Evolutionary conservation across 2,888 invertebrate species (phyloP).

Genomic region (Subacronicta megacephala): DNA sequence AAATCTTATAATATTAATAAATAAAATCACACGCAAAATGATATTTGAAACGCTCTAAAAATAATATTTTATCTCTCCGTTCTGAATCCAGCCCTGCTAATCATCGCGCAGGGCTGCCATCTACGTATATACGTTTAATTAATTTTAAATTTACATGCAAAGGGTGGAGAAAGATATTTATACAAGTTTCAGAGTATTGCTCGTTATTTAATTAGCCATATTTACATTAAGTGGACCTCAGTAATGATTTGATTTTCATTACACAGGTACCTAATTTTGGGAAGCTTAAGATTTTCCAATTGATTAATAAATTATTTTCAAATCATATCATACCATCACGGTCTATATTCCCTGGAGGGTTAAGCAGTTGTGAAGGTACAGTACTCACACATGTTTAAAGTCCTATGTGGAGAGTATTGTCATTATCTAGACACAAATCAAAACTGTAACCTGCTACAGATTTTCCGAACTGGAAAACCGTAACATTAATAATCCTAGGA

Average conservation of each 20-base stretch:
- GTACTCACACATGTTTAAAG: no score
- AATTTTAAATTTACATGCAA: constrained; percentile 63
- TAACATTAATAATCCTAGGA: no score
- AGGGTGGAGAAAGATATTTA: constrained; percentile 59
- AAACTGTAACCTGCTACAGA: no score
- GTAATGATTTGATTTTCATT: constrained; percentile 37
- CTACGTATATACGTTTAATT: constrained; percentile 62
- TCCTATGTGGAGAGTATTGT: no score
- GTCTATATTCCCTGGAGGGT: no score
- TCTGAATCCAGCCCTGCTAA: constrained; percentile 60
- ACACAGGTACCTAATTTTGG: constrained; percentile 27
- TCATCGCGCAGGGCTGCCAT: constrained; percentile 62
- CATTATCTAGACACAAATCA: no score
- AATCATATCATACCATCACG: neutral
- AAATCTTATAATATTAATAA: no score
- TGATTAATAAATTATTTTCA: neutral
- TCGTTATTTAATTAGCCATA: constrained; percentile 51
- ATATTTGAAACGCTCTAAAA: neutral
- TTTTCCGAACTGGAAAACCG: no score
- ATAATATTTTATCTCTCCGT: neutral
- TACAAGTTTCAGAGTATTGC: constrained; percentile 34
- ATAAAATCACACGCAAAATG: no score
- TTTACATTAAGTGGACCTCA: constrained; percentile 33
- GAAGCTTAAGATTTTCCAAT: constrained; percentile 5
- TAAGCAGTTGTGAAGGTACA: no score